Evolutionary conservation across 2,888 invertebrate genomes (phyloP).

Genomic region (Ephialtes manifestator): DNA sequence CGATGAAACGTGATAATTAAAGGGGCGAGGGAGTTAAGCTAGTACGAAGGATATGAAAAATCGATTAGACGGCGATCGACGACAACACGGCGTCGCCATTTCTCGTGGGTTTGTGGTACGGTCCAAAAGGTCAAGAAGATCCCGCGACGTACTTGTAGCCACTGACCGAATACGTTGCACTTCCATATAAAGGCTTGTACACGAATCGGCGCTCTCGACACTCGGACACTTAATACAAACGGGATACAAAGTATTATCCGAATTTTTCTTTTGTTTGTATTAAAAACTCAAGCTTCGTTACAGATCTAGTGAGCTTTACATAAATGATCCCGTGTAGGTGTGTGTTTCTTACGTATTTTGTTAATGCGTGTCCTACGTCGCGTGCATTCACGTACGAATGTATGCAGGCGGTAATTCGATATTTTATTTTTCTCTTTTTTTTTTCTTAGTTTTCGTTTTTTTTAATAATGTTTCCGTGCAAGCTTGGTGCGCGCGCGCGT

Average conservation of each 20-base stretch:
- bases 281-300: conserved; percentile 45
- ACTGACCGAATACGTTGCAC: not conserved
- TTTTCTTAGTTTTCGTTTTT: conserved; percentile 25
- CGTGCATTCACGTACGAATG: conserved; percentile 73
- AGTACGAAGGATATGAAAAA: conserved; percentile 55
- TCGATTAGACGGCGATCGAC: conserved; percentile 34
- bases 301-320: conserved; percentile 29
- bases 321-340: conserved; percentile 56
- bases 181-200: not conserved
- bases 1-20: conserved; percentile 47
- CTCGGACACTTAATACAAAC: conserved; percentile 62
- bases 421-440: conserved; percentile 30
- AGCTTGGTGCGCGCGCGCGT: conserved; percentile 62
- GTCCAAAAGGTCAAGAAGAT: conserved; percentile 11
- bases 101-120: not conserved
- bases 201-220: conserved; percentile 36
- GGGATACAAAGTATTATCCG: conserved; percentile 68
- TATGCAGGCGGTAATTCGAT: conserved; percentile 70
- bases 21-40: conserved; percentile 12
- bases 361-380: conserved; percentile 63
- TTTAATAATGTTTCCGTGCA: conserved; percentile 56
- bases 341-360: conserved; percentile 70
- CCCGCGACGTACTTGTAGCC: conserved; percentile 7
- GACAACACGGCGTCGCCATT: not conserved
- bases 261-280: conserved; percentile 63